Evolutionary conservation across 92 coral and sea anemone species (phyloP), one percentile per base, ranked within the genome.

Genomic region (Actinernus sp.): DNA sequence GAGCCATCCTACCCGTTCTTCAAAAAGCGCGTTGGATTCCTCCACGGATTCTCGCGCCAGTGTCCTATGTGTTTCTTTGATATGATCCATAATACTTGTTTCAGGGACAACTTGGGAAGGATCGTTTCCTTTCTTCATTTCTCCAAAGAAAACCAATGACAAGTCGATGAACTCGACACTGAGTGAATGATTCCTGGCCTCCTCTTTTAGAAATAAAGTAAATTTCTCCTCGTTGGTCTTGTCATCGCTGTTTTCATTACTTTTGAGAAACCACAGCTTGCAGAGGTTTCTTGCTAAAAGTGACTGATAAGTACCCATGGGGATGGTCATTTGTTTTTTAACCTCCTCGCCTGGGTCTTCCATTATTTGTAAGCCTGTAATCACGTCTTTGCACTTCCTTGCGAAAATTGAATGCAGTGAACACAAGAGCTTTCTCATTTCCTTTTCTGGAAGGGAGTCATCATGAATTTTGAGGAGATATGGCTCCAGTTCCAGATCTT

Each of bases 231-330:
- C 65, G 52, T 41, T 22, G 18, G 27, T n/a, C n/a, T n/a, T n/a
- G n/a, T 27, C 21, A 19, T 33, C 66, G 23, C 18, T 58, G 24
- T 30, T 27, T 31, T 49, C 38, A 20, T 22, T 49, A 52, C n/a
- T 13, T 34, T 65, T 12, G 37, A 60, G 74, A 52, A 60, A 31
- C 72, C 76, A 82, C 58, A 79, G 4, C 27, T 68, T 67, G 68
- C 77, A 58, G 18, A 89, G 58, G 44, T 24, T 54, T 74, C 96
- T 72, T 40, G 96, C 88, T 13, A 89, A 55, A 1, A 84, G 37
- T 26, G 96, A 88, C 18, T 84, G 76, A 33, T 88, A 88, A 48
- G 45, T 60, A 47, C 34, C 45, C 43, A 69, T 12, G 9, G 90
- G 34, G 13, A 83, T 16, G 8, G 14, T 52, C 49, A 66, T 24